Base-by-base conservation (phyloP, 2,888 invertebrate species). In the Lepidonotus clava region DNA sequence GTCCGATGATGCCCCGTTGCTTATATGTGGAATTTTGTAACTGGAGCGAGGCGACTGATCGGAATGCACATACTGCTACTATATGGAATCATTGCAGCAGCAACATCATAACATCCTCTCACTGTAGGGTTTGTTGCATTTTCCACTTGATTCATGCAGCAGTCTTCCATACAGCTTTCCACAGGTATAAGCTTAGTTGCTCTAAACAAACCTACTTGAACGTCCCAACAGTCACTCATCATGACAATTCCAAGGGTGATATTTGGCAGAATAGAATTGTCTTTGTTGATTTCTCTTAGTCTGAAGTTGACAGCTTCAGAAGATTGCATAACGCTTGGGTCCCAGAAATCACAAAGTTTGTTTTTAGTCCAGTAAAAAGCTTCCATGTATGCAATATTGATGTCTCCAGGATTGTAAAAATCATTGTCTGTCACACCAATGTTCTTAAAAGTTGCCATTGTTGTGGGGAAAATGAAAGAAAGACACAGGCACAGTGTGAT, bases 11-110 rank as follows among this genome's bases (percentile, higher is more conserved):
- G 92, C 90, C 0, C 89, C 89, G 28, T 89, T 90, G 76, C 91
- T 91, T 36, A 92, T 90, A 95, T 96, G 76, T 1, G 76, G 76
- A 2, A 76, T 76, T 2, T 76, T 14, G 38, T 76, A 76, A 34
- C 34, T 76, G 76, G 36, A 21, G 28, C 24, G 6, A 76, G 38
- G 5, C 76, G 38, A 28, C 76, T 76, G 21, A 14, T 5, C n/a
- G 36, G 36, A 1, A 76, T 28, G 18, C 18, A n/a, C 40, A 40
- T 36, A n/a, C 41, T 14, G 36, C 87, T 87, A 11, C 32, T 51
- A 4, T 21, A 36, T 0, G 84, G 76, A 34, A 84, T 87, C 11
- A 87, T 24, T 18, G 85, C 38, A 14, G 87, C 88, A 4, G 84
- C 85, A 18, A 88, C 87, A 28, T 85, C 61, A 38, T 77, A 85